Evolutionary conservation across 2,113 vertebrate species (phyloP).

Genomic region (Tachuris rubrigastra): DNA sequence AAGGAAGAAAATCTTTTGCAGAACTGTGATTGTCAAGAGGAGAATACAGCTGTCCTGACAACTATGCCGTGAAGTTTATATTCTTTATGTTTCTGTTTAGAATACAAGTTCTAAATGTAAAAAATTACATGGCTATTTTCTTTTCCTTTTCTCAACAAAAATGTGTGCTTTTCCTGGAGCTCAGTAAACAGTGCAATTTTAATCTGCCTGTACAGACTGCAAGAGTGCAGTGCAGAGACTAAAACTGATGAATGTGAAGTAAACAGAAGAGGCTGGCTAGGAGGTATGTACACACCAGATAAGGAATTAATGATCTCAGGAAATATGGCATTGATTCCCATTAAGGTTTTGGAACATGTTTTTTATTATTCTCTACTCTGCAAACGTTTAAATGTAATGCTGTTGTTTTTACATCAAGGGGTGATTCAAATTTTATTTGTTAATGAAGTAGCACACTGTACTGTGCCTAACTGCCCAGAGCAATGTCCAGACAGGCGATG

Average conservation of each 20-base stretch:
- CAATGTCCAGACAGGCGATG: background rate
- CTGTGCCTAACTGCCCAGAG: background rate
- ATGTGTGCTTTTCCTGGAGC: background rate
- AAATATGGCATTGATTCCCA: constrained; percentile 10
- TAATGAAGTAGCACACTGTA: background rate
- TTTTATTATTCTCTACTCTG: constrained; percentile 22
- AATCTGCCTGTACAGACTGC: background rate
- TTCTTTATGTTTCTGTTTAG: constrained; percentile 1
- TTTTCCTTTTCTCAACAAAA: constrained; percentile 20
- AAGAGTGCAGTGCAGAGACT: background rate
- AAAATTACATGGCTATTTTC: background rate
- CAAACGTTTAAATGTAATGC: background rate
- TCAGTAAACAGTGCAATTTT: constrained; percentile 38
- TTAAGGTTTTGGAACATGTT: constrained; percentile 34
- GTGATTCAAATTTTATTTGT: constrained; percentile 21
- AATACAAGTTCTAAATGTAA: background rate
- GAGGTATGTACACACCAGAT: constrained; percentile 45
- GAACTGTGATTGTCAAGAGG: background rate
- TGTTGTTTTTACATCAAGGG: background rate
- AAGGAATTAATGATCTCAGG: constrained; percentile 60
- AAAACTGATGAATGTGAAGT: constrained; percentile 41
- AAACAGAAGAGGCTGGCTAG: constrained; percentile 49
- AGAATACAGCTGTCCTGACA: background rate
- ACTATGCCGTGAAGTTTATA: background rate
- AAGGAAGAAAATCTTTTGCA: background rate